A percentile compares a stretch with the other conserved stretches of the same genome.
Conservation (phyloP, 1,140 invertebrate species). For the Octopus bimaculoides region DNA sequence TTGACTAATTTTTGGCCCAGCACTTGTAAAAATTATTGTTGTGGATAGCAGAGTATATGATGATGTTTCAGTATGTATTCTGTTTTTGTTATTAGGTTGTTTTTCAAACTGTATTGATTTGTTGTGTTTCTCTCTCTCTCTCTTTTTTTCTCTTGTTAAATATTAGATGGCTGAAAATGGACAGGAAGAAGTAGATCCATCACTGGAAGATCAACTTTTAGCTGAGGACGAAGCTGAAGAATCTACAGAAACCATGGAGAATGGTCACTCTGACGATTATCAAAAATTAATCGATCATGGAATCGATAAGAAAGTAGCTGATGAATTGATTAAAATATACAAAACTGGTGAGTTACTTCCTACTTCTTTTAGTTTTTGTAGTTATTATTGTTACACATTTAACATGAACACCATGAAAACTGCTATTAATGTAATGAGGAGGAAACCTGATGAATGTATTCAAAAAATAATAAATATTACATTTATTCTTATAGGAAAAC, state of each 20-base stretch:
- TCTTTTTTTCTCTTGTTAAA: background rate
- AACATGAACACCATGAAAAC: too few relatives aligned
- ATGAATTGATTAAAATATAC: conserved; percentile 95
- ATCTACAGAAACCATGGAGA: conserved; percentile 22
- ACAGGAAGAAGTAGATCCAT: conserved; percentile 32
- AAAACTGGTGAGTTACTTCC: conserved; percentile 70
- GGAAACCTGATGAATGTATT: too few relatives aligned
- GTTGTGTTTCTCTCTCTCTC: background rate
- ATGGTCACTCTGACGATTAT: conserved; percentile 71
- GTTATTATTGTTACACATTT: too few relatives aligned
- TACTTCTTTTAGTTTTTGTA: too few relatives aligned
- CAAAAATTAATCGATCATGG: conserved; percentile 80
- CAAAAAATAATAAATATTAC: too few relatives aligned
- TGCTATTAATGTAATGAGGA: too few relatives aligned
- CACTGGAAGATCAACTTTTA: conserved; percentile 31
- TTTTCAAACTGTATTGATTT: background rate
- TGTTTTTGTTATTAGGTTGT: background rate
- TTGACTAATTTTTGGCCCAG: background rate
- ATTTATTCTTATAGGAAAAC: too few relatives aligned
- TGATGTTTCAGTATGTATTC: background rate
- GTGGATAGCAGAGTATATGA: background rate
- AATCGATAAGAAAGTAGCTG: conserved; percentile 88
- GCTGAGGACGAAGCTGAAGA: conserved; percentile 27
- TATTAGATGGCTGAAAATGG: conserved; percentile 36
- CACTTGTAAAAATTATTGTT: background rate